Evolutionary conservation across 2,888 invertebrate species (phyloP).

Genomic region (Sphecodes monilicornis): DNA sequence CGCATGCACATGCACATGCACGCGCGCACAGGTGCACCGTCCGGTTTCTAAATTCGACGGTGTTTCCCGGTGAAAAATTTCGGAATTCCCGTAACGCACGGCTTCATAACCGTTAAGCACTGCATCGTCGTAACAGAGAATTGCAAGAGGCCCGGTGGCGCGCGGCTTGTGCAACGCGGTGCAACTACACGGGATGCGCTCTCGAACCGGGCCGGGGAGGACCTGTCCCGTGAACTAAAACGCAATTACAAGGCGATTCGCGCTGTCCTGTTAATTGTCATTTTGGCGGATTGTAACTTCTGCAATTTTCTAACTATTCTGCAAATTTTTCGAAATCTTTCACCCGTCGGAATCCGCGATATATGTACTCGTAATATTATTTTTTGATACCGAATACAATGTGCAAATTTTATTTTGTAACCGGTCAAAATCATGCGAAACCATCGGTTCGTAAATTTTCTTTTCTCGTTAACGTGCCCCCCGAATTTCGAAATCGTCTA

Average conservation of each 20-base stretch:
- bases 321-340: neutral
- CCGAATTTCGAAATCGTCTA: neutral
- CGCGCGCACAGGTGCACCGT: neutral
- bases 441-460: too few species aligned
- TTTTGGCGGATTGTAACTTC: neutral
- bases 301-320: neutral
- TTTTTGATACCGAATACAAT: neutral
- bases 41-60: conserved; percentile 14
- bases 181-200: neutral
- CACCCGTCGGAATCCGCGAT: too few species aligned
- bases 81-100: conserved; percentile 1
- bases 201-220: neutral
- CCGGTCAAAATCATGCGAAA: neutral
- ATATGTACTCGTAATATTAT: too few species aligned
- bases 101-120: conserved; percentile 19
- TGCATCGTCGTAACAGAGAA: conserved; percentile 4
- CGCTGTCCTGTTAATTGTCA: neutral
- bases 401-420: neutral
- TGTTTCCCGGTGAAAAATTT: conserved; percentile 13
- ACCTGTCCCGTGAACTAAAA: conserved; percentile 1
- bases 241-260: conserved; percentile 2
- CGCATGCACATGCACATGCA: conserved; percentile 2
- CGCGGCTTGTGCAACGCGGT: neutral
- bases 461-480: too few species aligned
- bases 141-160: neutral